A percentile compares a stretch with the other conserved stretches of the same genome.
Conservation (phyloP, 2,797 vertebrate genomes). For the Mormyrus hasselquistii region DNA sequence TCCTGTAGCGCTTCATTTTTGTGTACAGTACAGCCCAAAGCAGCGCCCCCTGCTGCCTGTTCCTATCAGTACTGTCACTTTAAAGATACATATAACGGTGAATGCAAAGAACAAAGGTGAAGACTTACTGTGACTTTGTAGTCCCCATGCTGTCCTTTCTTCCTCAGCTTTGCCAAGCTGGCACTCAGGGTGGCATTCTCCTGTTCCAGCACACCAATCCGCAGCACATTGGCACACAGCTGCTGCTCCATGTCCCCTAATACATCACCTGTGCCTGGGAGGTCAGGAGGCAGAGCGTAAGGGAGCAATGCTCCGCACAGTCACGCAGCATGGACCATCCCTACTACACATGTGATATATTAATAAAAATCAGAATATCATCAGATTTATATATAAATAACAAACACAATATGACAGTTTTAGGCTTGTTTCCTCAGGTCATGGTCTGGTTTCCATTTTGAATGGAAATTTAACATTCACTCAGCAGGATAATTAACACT, state of each 20-base stretch:
- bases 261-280: conserved; percentile 71
- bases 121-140: conserved; percentile 48
- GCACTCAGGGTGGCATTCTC: conserved; percentile 66
- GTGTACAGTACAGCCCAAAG: not conserved
- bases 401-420: not conserved
- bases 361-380: not conserved
- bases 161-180: conserved; percentile 67
- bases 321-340: not conserved
- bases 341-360: not conserved
- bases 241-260: conserved; percentile 82
- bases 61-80: not conserved
- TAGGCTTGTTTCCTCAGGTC: not conserved
- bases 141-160: conserved; percentile 42
- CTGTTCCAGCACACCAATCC: conserved; percentile 71
- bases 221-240: conserved; percentile 73
- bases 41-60: not conserved
- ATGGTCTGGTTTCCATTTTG: not conserved
- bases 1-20: not conserved
- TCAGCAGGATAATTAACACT: not conserved
- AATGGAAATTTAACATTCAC: not conserved
- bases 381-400: not conserved
- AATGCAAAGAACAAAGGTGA: not conserved
- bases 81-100: not conserved
- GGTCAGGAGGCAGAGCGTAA: not conserved
- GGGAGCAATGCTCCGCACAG: not conserved